Evolutionary conservation across 1,140 invertebrate species (phyloP).

Genomic region (Drosophila aff.): DNA sequence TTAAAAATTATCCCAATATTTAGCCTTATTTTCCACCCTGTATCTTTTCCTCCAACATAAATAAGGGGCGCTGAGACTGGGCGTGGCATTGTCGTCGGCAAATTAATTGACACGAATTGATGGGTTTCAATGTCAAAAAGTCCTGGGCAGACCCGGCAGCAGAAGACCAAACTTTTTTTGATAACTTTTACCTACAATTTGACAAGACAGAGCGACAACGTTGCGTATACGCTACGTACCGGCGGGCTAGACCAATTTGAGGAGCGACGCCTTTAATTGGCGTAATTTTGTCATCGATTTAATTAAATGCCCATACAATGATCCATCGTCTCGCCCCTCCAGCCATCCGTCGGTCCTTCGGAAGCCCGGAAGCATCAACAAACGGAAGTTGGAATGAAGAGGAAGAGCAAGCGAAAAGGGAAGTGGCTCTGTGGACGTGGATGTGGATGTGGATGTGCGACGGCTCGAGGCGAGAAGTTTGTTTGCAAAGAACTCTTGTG

Average conservation of each 20-base stretch:
- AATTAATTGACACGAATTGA: slow-evolving; percentile 84
- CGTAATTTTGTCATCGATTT: slow-evolving; percentile 83
- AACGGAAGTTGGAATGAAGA: slow-evolving; percentile 65
- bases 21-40: background rate
- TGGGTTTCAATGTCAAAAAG: slow-evolving; percentile 76
- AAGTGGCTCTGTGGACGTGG: slow-evolving; percentile 15
- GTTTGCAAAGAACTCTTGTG: slow-evolving; percentile 83
- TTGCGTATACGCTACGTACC: slow-evolving; percentile 57
- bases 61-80: slow-evolving; percentile 22
- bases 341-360: background rate
- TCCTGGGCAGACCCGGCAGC: slow-evolving; percentile 24
- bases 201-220: slow-evolving; percentile 54
- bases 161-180: slow-evolving; percentile 62
- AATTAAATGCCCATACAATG: slow-evolving; percentile 77
- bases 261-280: slow-evolving; percentile 75
- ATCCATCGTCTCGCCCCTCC: slow-evolving; percentile 29
- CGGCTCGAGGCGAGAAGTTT: slow-evolving; percentile 81
- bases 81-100: slow-evolving; percentile 62
- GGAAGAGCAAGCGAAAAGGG: slow-evolving; percentile 1
- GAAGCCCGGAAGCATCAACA: slow-evolving; percentile 57
- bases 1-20: no score
- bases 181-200: slow-evolving; percentile 78
- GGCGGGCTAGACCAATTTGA: slow-evolving; percentile 70
- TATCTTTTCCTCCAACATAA: background rate
- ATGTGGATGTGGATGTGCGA: slow-evolving; percentile 35